A percentile compares a stretch with the other conserved stretches of the same genome.
phyloP scores from a whole-genome alignment of 2,797 vertebrate species.

The Poeciliopsis infans region DNA sequence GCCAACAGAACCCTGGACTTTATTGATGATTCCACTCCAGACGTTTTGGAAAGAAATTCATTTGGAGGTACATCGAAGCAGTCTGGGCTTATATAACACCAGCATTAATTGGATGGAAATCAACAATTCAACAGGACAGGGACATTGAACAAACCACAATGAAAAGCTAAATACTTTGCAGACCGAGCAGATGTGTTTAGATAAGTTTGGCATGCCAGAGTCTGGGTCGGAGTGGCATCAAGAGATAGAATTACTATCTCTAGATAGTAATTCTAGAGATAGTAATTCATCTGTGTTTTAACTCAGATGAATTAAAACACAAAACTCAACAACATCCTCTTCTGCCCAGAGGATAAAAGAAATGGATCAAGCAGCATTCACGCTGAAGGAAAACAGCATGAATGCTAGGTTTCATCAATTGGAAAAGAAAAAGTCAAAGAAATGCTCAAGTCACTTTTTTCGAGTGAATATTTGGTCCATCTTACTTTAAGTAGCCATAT shows the following conservation, averaged over 20 bases:
- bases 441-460: no score
- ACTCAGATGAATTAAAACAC: not conserved
- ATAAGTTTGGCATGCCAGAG: not conserved
- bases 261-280: no score
- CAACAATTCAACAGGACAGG: not conserved
- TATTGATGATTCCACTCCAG: constrained; percentile 11
- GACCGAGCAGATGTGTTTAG: not conserved
- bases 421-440: not conserved
- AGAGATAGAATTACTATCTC: no score
- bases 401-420: not conserved
- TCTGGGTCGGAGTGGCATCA: no score
- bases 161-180: not conserved
- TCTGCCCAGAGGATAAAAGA: not conserved
- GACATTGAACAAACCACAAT: not conserved
- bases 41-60: constrained; percentile 4
- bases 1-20: constrained; percentile 12
- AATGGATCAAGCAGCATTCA: not conserved
- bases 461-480: not conserved
- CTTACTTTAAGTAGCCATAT: not conserved
- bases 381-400: not conserved
- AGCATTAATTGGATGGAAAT: not conserved
- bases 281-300: no score
- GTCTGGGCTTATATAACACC: not conserved
- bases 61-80: not conserved
- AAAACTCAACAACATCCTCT: not conserved